These are phyloP conservation scores for Mythimna vitellina DNA, from an alignment of 2,888 invertebrate genomes.

Conservation along the genomic window DNA sequence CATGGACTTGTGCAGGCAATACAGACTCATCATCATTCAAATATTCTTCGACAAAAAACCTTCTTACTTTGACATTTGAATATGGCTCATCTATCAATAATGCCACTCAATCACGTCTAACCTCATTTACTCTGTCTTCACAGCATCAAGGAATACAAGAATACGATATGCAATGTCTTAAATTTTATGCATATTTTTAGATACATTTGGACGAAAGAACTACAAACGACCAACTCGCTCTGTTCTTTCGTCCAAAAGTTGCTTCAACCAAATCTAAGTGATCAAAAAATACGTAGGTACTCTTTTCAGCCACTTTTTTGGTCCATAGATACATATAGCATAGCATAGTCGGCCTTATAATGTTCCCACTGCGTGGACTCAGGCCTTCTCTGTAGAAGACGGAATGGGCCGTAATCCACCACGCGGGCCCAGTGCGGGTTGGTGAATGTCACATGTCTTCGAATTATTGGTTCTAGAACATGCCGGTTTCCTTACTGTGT, in stretches of 20 bases:
- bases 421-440: too few relatives aligned
- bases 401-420: too few relatives aligned
- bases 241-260: slow-evolving; percentile 13
- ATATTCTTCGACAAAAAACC: background rate
- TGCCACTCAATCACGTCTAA: background rate
- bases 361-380: too few relatives aligned
- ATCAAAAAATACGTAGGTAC: background rate
- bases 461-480: too few relatives aligned
- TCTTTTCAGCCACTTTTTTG: background rate
- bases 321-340: background rate
- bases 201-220: background rate
- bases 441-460: too few relatives aligned
- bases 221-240: background rate
- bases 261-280: background rate
- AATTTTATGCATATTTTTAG: background rate
- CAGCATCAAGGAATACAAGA: background rate
- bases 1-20: slow-evolving; percentile 8
- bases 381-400: too few relatives aligned
- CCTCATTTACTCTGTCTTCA: background rate
- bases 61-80: background rate
- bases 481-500: too few relatives aligned
- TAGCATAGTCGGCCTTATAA: too few relatives aligned
- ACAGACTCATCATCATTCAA: slow-evolving; percentile 18
- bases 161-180: background rate
- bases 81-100: background rate